These are phyloP conservation scores for Lerista edwardsae DNA, from an alignment of 2,797 vertebrate genomes.

Conservation along the genomic window DNA sequence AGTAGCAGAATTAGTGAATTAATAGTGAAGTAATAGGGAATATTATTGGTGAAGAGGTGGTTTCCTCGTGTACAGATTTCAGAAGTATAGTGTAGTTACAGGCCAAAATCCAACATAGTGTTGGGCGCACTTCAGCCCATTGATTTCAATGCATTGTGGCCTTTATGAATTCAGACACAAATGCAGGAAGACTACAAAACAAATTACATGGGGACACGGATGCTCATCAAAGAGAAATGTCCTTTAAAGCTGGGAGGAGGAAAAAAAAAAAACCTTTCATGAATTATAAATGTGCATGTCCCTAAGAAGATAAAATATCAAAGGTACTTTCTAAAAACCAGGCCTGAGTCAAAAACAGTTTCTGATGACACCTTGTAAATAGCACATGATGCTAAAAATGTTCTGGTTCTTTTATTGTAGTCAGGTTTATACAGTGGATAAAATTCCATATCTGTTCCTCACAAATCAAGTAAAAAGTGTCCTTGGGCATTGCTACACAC, in stretches of 20 bases:
- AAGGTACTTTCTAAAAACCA: conserved; percentile 26
- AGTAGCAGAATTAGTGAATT: neutral
- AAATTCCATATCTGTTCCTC: conserved; percentile 44
- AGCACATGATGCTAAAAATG: neutral
- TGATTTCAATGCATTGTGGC: neutral
- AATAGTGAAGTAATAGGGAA: neutral
- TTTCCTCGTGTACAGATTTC: neutral
- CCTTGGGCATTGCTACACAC: conserved; percentile 37
- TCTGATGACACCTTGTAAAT: conserved; percentile 8
- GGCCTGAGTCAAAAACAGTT: conserved; percentile 29
- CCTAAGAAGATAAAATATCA: conserved; percentile 34
- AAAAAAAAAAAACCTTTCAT: neutral
- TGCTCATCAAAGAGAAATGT: neutral
- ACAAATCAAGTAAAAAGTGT: conserved; percentile 47
- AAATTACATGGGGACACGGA: conserved; percentile 13
- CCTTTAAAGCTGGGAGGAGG: conserved; percentile 23
- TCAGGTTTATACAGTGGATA: conserved; percentile 33
- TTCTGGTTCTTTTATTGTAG: conserved; percentile 43
- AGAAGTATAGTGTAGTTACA: neutral
- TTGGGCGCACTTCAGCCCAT: neutral
- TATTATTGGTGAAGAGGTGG: conserved; percentile 6
- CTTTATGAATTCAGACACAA: neutral
- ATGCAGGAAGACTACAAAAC: neutral
- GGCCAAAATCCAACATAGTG: neutral
- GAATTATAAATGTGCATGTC: conserved; percentile 23